Base-by-base conservation (phyloP, 2,888 invertebrate genomes). In the Hofmannophila pseudospretella region DNA sequence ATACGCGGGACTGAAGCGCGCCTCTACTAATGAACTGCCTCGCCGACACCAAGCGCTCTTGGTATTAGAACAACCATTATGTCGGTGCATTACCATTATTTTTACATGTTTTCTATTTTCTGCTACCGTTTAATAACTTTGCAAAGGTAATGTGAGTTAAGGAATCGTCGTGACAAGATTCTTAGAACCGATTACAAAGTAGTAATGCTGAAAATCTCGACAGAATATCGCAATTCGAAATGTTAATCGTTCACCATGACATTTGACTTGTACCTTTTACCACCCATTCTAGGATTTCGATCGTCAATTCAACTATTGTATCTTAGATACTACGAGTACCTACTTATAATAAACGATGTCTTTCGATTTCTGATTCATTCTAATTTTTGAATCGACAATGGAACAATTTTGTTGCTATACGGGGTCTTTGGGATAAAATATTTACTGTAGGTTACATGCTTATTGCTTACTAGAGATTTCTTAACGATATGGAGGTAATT, bases 11-110 rank as follows among this genome's bases (percentile, higher is more conserved):
- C 63, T 59, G 56, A 70, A 67, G 63, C 69, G 63, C 67, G 67
- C 64, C 52, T 59, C 57, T 51, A 50, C 68, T 76, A 74, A 76
- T 75, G 73, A 73, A 74, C 72, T 56, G 54, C 54, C 55, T 44
- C 49, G 49, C 53, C 41, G 42, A 50, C 54, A 54, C 47, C 53
- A 38, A 66, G 51, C 57, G 44, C 51, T 57, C 56, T 61, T 58
- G 60, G 61, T 67, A 58, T 61, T 63, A 60, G 58, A 44, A 47
- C 51, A 41, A 49, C 47, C 51, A 61, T 54, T 50, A 50, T n/a
- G 42, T 47, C 39, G 38, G 7, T 7, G 13, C 30, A 30, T 11
- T 27, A 27, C 4, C 8, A 16, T 16, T 16, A 16, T 16, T 16
- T 4, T 16, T 16, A 5, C 16, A 16, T 16, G 16, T 16, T 16